phyloP scores from a whole-genome alignment of 1,140 invertebrate species.

The Conopomorpha cramerella region DNA sequence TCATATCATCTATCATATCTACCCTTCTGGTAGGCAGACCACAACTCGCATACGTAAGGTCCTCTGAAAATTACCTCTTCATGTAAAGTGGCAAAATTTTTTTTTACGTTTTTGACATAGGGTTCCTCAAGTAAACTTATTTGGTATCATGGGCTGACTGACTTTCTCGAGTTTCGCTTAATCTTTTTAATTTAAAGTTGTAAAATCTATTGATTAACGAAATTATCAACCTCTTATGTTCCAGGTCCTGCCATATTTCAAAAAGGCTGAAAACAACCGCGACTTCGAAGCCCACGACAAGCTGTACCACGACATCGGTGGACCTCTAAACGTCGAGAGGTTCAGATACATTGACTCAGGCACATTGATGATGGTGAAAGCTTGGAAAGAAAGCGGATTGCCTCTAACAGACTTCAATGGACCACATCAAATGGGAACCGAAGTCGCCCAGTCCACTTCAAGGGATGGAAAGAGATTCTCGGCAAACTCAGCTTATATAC shows the following conservation, averaged over 20 bases:
- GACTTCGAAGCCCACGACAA: slow-evolving; percentile 51
- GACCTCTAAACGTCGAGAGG: slow-evolving; percentile 66
- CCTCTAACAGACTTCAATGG: slow-evolving; percentile 62
- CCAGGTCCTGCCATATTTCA: slow-evolving; percentile 78
- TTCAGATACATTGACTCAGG: slow-evolving; percentile 66
- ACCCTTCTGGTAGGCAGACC: too few species aligned
- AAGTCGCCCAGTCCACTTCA: slow-evolving; percentile 63
- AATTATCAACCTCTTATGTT: slow-evolving; percentile 38
- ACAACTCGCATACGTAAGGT: too few species aligned
- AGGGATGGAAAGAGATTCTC: slow-evolving; percentile 69
- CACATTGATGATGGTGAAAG: slow-evolving; percentile 58
- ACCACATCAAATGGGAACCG: slow-evolving; percentile 61
- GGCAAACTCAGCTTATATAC: slow-evolving; percentile 73
- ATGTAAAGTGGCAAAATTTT: background rate
- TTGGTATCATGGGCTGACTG: too few species aligned
- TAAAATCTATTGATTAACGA: slow-evolving; percentile 24
- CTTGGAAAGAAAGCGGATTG: slow-evolving; percentile 65
- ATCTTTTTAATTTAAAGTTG: too few species aligned
- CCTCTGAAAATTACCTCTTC: too few species aligned
- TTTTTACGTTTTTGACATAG: too few species aligned
- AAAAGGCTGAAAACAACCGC: slow-evolving; percentile 75
- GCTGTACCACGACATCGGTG: slow-evolving; percentile 61
- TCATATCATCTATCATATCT: too few species aligned
- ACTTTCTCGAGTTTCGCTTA: too few species aligned
- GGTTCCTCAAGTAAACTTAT: too few species aligned